Evolutionary conservation across 2,113 vertebrate species (phyloP).

Genomic region (Psophia crepitans): DNA sequence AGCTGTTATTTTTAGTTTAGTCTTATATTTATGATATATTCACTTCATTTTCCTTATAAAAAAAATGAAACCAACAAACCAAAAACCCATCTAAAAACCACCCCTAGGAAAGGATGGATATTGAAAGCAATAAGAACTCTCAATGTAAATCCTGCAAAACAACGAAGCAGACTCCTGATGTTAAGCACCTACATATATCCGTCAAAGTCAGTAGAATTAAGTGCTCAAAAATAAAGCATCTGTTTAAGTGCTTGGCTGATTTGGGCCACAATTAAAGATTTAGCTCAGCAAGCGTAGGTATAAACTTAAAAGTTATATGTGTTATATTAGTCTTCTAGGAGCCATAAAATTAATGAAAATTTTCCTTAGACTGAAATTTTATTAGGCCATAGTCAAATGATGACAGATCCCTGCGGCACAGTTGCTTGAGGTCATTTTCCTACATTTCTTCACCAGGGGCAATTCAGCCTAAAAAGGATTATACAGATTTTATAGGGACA

Average conservation of each 20-base stretch:
- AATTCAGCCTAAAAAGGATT: background rate
- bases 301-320: slow-evolving; percentile 29
- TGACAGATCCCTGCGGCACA: slow-evolving; percentile 40
- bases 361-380: slow-evolving; percentile 42
- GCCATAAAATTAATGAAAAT: slow-evolving; percentile 58
- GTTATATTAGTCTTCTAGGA: slow-evolving; percentile 21
- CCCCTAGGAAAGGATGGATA: background rate
- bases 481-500: background rate
- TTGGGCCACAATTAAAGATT: slow-evolving; percentile 34
- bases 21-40: background rate
- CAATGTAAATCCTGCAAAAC: background rate
- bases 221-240: slow-evolving; percentile 4
- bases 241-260: slow-evolving; percentile 1
- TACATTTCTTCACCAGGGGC: background rate
- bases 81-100: rapidly evolving
- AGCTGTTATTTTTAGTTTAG: background rate
- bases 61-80: background rate
- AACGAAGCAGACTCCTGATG: background rate
- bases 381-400: slow-evolving; percentile 7
- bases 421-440: slow-evolving; percentile 43
- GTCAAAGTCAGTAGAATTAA: background rate
- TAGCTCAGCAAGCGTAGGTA: slow-evolving; percentile 27
- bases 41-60: background rate
- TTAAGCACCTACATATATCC: background rate
- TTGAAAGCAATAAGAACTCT: background rate